Percentiles rank a stretch among this genome's conserved stretches.
Conservation (phyloP, 2,113 vertebrate genomes). For the Seriola aureovittata region DNA sequence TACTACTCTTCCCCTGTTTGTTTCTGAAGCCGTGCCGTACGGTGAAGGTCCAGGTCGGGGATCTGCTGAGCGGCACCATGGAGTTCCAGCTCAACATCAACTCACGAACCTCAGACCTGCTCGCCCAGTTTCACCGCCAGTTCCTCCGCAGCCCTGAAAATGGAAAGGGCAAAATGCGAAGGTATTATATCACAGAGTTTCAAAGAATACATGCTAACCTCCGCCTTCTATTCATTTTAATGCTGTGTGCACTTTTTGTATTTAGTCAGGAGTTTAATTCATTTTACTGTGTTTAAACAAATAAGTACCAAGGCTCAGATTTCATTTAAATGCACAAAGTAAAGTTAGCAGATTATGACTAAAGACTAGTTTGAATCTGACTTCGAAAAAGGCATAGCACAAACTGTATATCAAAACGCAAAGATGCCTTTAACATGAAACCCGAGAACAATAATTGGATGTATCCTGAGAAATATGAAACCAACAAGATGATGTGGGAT, state of each 20-base stretch:
- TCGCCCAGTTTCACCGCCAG: slow-evolving; percentile 86
- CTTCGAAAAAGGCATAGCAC: neutral
- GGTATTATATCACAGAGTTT: slow-evolving; percentile 37
- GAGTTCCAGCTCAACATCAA: slow-evolving; percentile 85
- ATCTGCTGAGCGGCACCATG: slow-evolving; percentile 84
- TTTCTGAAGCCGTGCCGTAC: slow-evolving; percentile 82
- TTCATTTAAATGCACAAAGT: too few species aligned
- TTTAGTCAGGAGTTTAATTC: neutral
- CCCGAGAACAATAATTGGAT: neutral
- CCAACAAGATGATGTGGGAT: neutral
- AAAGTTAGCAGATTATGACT: neutral
- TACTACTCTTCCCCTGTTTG: neutral
- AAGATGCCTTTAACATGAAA: neutral
- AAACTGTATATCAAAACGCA: neutral
- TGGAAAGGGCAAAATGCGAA: slow-evolving; percentile 78
- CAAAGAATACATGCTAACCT: too few species aligned
- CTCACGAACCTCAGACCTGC: slow-evolving; percentile 86
- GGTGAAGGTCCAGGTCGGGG: slow-evolving; percentile 86
- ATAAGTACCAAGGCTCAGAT: neutral
- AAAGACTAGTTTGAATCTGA: neutral
- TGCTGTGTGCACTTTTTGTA: neutral
- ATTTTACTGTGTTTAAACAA: neutral
- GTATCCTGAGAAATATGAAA: neutral
- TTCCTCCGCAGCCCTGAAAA: slow-evolving; percentile 78
- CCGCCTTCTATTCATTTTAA: neutral